Evolutionary conservation across 2,113 vertebrate genomes (phyloP).

Genomic region (Sphaerodactylus townsendi): DNA sequence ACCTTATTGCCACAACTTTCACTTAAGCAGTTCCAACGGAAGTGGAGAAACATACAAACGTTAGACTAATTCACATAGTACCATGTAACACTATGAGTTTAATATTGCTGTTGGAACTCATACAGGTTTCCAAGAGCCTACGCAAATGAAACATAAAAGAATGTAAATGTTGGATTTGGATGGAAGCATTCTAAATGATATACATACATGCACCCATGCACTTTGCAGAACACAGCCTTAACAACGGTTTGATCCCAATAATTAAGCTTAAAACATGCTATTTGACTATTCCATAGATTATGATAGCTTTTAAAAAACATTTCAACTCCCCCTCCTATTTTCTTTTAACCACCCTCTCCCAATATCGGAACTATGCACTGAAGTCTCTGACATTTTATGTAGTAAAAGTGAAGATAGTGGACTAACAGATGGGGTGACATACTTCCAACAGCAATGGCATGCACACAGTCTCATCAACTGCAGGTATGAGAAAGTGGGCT

Average conservation of each 20-base stretch:
- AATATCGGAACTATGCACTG: neutral
- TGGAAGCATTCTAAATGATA: neutral
- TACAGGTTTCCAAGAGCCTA: neutral
- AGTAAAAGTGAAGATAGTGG: neutral
- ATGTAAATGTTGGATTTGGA: neutral
- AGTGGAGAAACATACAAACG: no score
- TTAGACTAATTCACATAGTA: no score
- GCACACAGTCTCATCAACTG: neutral
- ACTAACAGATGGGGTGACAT: no score
- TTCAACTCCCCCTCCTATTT: neutral
- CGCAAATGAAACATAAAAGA: neutral
- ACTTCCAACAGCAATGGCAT: neutral
- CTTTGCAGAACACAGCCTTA: neutral
- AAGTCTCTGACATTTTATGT: neutral
- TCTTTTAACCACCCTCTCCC: neutral
- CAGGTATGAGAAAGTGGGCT: neutral
- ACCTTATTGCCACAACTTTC: neutral
- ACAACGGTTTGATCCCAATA: neutral
- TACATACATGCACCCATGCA: neutral
- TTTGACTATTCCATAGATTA: neutral
- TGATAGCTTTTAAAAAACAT: neutral
- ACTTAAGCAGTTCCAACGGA: neutral
- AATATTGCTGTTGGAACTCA: neutral
- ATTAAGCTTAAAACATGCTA: neutral
- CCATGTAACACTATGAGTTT: neutral